phyloP scores from a whole-genome alignment of 2,113 vertebrate species.

The Silurus glanis region DNA sequence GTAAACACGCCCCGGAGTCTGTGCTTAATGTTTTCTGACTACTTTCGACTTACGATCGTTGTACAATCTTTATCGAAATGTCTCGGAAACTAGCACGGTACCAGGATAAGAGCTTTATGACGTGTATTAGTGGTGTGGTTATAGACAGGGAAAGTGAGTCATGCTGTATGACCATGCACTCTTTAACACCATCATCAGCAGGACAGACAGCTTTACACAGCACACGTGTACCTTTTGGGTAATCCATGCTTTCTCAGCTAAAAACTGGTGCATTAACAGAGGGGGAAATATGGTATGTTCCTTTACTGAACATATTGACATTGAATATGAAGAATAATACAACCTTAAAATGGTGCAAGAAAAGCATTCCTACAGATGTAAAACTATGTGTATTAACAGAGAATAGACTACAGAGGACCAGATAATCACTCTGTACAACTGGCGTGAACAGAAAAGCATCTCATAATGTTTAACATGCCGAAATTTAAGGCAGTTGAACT shows the following conservation, averaged over 20 bases:
- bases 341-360: not conserved
- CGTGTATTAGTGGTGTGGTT: not conserved
- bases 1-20: not conserved
- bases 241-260: constrained; percentile 11
- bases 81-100: not conserved
- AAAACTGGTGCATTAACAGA: not conserved
- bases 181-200: constrained; percentile 6
- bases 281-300: not conserved
- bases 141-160: not conserved
- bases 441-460: no score
- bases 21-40: not conserved
- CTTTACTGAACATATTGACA: not conserved
- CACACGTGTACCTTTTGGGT: not conserved
- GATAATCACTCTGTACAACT: no score
- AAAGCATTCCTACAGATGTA: no score
- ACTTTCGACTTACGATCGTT: not conserved
- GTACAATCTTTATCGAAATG: not conserved
- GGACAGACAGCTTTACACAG: constrained; percentile 17
- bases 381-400: no score
- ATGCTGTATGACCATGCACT: not conserved
- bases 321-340: not conserved
- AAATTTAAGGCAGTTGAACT: no score
- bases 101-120: not conserved
- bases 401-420: no score
- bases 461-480: no score